Evolutionary conservation across 2,113 vertebrate genomes (phyloP).

Genomic region (Zingel zingel): DNA sequence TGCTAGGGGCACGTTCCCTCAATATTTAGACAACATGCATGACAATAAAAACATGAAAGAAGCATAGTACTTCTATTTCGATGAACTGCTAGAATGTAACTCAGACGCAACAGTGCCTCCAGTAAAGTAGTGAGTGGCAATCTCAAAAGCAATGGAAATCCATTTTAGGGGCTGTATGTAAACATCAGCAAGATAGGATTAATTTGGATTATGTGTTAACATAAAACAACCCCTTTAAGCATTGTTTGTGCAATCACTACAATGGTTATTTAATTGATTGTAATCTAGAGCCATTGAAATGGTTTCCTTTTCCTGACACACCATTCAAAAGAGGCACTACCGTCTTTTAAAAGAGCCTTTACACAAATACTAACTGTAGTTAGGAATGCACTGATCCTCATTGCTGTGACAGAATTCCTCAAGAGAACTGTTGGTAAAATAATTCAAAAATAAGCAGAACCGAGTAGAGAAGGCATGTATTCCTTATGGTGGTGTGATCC

Average conservation of each 20-base stretch:
- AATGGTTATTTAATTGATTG: conserved; percentile 6
- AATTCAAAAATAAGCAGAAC: background rate
- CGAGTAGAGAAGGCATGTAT: background rate
- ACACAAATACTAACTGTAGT: background rate
- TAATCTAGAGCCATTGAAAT: background rate
- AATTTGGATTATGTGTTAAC: conserved; percentile 23
- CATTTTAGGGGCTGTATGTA: background rate
- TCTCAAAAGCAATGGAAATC: conserved; percentile 2
- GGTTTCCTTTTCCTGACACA: background rate
- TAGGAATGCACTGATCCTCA: background rate
- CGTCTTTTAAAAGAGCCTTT: background rate
- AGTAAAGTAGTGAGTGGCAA: no score
- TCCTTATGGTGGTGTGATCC: conserved; percentile 31
- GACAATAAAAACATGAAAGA: no score
- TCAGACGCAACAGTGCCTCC: no score
- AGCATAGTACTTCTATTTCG: no score
- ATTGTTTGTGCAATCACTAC: conserved; percentile 25
- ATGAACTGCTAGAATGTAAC: no score
- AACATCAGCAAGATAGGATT: conserved; percentile 8
- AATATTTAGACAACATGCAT: no score
- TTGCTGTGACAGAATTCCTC: conserved; percentile 1
- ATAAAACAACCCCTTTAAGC: conserved; percentile 11
- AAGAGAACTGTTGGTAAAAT: conserved; percentile 5
- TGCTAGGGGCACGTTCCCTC: no score
- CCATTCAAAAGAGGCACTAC: background rate